Base-by-base conservation (phyloP, 2,797 vertebrate species). In the Typhlichthys eigenmanni region DNA sequence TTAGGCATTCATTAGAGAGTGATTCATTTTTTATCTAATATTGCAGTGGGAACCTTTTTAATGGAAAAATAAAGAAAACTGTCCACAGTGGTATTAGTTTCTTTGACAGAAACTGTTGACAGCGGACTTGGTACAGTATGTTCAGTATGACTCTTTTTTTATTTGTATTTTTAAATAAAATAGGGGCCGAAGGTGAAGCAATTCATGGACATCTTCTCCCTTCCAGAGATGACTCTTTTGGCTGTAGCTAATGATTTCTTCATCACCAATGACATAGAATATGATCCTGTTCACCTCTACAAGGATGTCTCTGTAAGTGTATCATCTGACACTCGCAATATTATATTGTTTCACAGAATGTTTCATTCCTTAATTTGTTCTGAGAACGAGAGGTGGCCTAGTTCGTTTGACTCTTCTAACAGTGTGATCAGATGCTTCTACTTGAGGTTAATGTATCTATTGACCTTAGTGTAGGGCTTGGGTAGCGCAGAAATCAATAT, bases 171-270 rank as follows among this genome's bases (percentile, higher is more conserved):
- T 34, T 24, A 19, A 14, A 38, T 14, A 1, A 52, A 10, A n/a
- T 85, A 95, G 94, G 94, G 94, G 4, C 94, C 94, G 2, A 92
- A 87, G 63, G 86, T 95, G 64, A 95, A 95, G 67, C 94, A 95
- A 85, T 95, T 92, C 64, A 95, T 95, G 94, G 94, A 95, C 70
- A 92, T 95, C 66, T 95, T 95, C 89, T 95, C 94, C 58, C 90
- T 95, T 53, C 93, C 94, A 0, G 94, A 95, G 80, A 95, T 95
- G 93, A 94, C 87, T 12, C 92, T 95, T 13, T 55, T 95, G 81
- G 93, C 94, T 1, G 85, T 85, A 13, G 92, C 89, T 10, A 95
- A 95, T 19, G 93, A 95, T 72, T 95, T 91, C 65, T 95, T 95
- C 83, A 88, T 94, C 79, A 85, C 83, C 73, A 92, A 94, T 0